phyloP scores from a whole-genome alignment of 1,140 invertebrate species.

The Akabosia matsudoensis region DNA sequence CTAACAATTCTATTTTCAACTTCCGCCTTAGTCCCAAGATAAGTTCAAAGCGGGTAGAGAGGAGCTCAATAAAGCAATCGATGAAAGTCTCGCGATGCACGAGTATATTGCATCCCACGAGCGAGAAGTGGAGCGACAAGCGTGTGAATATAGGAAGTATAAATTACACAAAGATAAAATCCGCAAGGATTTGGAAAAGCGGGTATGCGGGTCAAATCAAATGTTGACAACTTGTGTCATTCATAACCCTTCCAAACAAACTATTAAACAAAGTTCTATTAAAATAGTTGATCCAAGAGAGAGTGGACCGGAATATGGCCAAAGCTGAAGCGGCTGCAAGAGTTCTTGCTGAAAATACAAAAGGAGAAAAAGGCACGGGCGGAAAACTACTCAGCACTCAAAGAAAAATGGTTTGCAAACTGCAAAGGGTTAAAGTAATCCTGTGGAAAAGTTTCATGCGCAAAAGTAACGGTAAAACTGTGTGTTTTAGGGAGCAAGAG shows the following conservation, averaged over 20 bases:
- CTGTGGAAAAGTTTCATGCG: too few relatives aligned
- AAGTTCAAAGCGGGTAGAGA: slow-evolving; percentile 13
- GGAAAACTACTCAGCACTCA: slow-evolving; percentile 38
- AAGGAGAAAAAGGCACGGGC: slow-evolving; percentile 25
- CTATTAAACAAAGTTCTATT: not conserved
- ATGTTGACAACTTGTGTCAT: not conserved
- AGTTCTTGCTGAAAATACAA: slow-evolving; percentile 25
- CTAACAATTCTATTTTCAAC: too few relatives aligned
- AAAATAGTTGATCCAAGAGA: slow-evolving; percentile 42
- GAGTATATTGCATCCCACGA: slow-evolving; percentile 41
- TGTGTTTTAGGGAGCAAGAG: slow-evolving; percentile 40
- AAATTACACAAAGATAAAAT: slow-evolving; percentile 31
- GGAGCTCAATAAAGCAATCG: slow-evolving; percentile 36
- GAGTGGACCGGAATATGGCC: slow-evolving; percentile 31
- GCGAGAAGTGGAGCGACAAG: slow-evolving; percentile 43
- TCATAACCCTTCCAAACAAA: not conserved
- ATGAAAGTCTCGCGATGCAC: slow-evolving; percentile 37
- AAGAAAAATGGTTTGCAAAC: slow-evolving; percentile 44
- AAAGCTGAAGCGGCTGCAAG: slow-evolving; percentile 37
- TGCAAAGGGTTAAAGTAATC: slow-evolving; percentile 13
- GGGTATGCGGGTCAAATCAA: slow-evolving; percentile 27
- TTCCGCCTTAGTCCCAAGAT: slow-evolving; percentile 23
- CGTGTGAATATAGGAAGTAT: slow-evolving; percentile 41
- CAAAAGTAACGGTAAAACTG: too few relatives aligned
- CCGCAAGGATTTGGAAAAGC: slow-evolving; percentile 36